Evolutionary conservation across 2,888 invertebrate genomes (phyloP).

Genomic region (Automeris io): DNA sequence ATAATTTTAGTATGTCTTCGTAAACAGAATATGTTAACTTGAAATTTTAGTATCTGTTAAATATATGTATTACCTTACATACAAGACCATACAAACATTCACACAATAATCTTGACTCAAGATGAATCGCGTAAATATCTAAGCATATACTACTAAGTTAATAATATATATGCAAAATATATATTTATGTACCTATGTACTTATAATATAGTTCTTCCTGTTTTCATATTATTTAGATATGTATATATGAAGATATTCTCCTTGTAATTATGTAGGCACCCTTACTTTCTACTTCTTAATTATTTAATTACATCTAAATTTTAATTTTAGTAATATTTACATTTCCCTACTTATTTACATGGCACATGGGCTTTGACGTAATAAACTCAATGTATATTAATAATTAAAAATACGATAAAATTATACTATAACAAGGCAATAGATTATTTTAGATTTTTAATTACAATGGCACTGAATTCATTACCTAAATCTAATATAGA

Average conservation of each 20-base stretch:
- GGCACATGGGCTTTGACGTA: conserved; percentile 58
- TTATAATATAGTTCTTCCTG: background rate
- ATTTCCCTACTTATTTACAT: conserved; percentile 54
- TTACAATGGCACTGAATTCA: conserved; percentile 23
- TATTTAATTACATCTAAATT: background rate
- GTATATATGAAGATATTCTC: background rate
- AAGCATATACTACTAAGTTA: conserved; percentile 42
- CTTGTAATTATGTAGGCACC: background rate
- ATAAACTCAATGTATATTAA: conserved; percentile 18
- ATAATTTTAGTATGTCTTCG: no score
- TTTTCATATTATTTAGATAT: background rate
- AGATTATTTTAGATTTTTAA: conserved; percentile 12
- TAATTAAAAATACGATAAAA: no score
- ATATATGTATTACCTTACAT: background rate
- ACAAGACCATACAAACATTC: conserved; percentile 18
- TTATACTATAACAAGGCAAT: conserved; percentile 8
- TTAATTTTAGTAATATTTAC: conserved; percentile 21
- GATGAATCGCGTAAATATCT: conserved; percentile 58
- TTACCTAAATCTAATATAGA: conserved; percentile 12
- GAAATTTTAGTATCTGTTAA: background rate
- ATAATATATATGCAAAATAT: conserved; percentile 9
- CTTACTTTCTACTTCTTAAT: background rate
- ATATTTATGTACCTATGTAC: background rate
- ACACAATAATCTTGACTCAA: conserved; percentile 48
- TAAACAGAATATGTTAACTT: no score